Conservation (phyloP, 2,888 invertebrate species). For the Rotaria macrura region DNA sequence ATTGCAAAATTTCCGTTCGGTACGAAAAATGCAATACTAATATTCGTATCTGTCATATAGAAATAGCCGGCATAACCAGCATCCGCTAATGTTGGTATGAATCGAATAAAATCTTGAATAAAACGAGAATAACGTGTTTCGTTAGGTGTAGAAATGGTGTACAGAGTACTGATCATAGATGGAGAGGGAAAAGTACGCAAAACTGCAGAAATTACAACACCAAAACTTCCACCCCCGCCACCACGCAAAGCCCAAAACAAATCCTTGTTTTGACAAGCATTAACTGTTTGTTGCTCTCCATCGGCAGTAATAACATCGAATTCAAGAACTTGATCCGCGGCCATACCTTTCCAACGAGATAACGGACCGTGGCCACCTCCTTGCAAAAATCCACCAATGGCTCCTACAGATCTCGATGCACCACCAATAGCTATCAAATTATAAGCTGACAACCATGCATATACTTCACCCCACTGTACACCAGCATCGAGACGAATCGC, state of each 20-base stretch:
- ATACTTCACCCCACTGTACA: slow-evolving; percentile 32
- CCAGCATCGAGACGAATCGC: slow-evolving; percentile 27
- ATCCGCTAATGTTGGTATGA: background rate
- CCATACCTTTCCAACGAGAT: slow-evolving; percentile 38
- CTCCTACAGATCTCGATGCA: slow-evolving; percentile 38
- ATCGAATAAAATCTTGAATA: background rate
- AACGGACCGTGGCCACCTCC: slow-evolving; percentile 42
- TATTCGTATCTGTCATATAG: background rate
- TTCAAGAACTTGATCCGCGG: slow-evolving; percentile 38
- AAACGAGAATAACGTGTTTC: background rate
- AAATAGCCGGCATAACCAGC: background rate
- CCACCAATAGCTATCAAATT: slow-evolving; percentile 37
- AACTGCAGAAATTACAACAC: slow-evolving; percentile 33
- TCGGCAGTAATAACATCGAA: slow-evolving; percentile 37
- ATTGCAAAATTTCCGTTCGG: background rate
- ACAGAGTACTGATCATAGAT: background rate
- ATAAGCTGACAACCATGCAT: slow-evolving; percentile 21
- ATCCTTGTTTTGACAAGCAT: slow-evolving; percentile 31
- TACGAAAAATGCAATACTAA: background rate
- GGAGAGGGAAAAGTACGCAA: background rate
- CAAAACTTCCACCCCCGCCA: slow-evolving; percentile 37
- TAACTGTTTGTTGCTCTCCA: slow-evolving; percentile 29
- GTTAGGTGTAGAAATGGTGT: background rate
- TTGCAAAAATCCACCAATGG: slow-evolving; percentile 40
- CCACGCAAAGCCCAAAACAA: slow-evolving; percentile 38